These are phyloP conservation scores for Drosophila meridionalis DNA, from an alignment of 2,888 invertebrate species.

Conservation along the genomic window DNA sequence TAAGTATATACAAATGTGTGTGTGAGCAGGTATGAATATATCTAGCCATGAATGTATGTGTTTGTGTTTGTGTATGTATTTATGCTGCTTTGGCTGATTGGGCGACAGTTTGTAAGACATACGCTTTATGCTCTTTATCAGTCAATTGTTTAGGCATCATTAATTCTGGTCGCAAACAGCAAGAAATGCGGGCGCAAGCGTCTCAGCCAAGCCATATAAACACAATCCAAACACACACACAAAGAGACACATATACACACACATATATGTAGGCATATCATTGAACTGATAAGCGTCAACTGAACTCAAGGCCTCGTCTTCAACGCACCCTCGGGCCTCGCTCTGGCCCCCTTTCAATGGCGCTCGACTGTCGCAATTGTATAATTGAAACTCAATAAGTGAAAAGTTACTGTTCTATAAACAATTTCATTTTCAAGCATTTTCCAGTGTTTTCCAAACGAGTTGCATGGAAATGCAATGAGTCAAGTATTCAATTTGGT, in stretches of 20 bases:
- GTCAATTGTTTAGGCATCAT: conserved; percentile 55
- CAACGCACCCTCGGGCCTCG: conserved; percentile 6
- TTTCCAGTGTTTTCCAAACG: conserved; percentile 4
- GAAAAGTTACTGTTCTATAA: conserved; percentile 24
- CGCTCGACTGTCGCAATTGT: conserved; percentile 43
- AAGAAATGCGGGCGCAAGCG: conserved; percentile 53
- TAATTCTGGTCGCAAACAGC: conserved; percentile 40
- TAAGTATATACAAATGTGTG: conserved; percentile 10
- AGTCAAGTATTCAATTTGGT: not conserved
- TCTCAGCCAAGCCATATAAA: conserved; percentile 45
- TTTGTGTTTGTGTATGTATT: not conserved
- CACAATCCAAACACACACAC: conserved; percentile 15
- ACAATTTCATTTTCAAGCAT: conserved; percentile 12
- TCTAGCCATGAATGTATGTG: not conserved
- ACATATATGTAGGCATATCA: conserved; percentile 42
- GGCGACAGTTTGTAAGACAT: conserved; percentile 7
- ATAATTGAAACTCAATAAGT: conserved; percentile 52
- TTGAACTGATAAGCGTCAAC: conserved; percentile 70
- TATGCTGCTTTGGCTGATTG: conserved; percentile 24
- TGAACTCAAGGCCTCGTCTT: conserved; percentile 63
- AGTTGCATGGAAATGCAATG: conserved; percentile 10
- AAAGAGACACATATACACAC: not conserved
- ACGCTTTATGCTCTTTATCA: conserved; percentile 49
- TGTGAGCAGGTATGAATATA: not conserved
- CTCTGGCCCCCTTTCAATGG: conserved; percentile 6